Evolutionary conservation across 2,888 invertebrate species (phyloP), one percentile per base, ranked within the genome.

Genomic region (Aspidiotus destructor): DNA sequence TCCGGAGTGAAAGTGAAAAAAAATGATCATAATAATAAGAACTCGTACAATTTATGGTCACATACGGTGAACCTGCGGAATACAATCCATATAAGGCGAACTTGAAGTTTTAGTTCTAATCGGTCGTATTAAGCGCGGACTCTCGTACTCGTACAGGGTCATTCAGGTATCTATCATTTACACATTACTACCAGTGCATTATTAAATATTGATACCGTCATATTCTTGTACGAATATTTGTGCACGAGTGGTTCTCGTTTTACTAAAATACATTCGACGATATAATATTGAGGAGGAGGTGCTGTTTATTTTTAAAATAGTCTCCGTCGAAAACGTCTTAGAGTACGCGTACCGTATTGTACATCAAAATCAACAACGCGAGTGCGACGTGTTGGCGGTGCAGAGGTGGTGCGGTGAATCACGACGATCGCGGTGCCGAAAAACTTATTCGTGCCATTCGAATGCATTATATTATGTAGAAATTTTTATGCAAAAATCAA

Each of bases 281-380:
- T 58, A 58, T 58, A 65, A 58, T 42, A 65, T 16, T 42, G 55
- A 64, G 64, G 58, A 65, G 65, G 65, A 57, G 55, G 42, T 44
- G 54, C 65, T 65, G 57, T 65, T 65, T 65, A 65, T 65, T 65
- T 65, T 65, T 65, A 65, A 65, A 65, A 65, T 65, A 15, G 11
- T 28, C 48, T 13, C 6, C 13, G 63, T 63, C 40, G 57, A 41
- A 55, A 16, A 11, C 28, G 65, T 65, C 44, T 17, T 61, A 42
- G 65, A 58, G n/a, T 15, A 40, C 42, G 48, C 9, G 40, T 28
- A 40, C 40, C 28, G 28, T 28, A 28, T 28, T 28, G 28, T 28
- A 28, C 28, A 28, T 28, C 28, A 28, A 28, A 9, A 58, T 58
- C 58, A 58, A 58, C 58, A 48, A 28, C 58, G 28, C 40, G 28